Evolutionary conservation across 1,140 invertebrate genomes (phyloP), one percentile per base, ranked within the genome.

Genomic region (Sitobion miscanthi): DNA sequence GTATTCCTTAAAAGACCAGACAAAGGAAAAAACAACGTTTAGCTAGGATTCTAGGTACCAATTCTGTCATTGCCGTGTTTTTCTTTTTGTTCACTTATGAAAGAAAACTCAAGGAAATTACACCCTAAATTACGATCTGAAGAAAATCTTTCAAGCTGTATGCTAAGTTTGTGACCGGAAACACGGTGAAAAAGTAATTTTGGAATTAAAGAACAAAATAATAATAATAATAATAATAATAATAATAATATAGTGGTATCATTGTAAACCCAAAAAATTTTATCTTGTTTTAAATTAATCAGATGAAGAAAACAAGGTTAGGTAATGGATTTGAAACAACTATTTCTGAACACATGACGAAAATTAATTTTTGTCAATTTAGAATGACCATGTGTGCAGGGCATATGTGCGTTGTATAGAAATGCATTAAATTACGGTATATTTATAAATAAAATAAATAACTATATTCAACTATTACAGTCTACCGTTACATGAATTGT

Each of bases 171-270:
- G 62, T 77, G 62, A 77, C 38, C 35, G 38, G 38, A 86, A 45
- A 86, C 38, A 30, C 11, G 23, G 42, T 14, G 83, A 86, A 86
- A 86, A 86, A 86, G 23, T 42, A 45, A 45, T 86, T 47, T 47
- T 0, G 9, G 9, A 86, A 42, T 42, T 86, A 42, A 25, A 45
- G 42, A 86, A 86, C 23, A 45, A 86, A 86, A 82, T 30, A 38
- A 85, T 38, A 85, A 47, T 42, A 83, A 83, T 85, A 45, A 86
- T 86, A 38, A 69, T 69, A 86, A 77, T 69, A 86, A 77, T 35
- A 83, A 38, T 42, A 83, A 42, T 83, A 83, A 86, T 86, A 42
- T n/a, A n/a, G 30, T 77, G 14, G 62, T 77, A 77, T 86, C 23
- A 30, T 86, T 30, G 42, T 86, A 2, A 86, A 25, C 0, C 42